Conservation (phyloP, 2,888 invertebrate genomes). For the Vanessa cardui region DNA sequence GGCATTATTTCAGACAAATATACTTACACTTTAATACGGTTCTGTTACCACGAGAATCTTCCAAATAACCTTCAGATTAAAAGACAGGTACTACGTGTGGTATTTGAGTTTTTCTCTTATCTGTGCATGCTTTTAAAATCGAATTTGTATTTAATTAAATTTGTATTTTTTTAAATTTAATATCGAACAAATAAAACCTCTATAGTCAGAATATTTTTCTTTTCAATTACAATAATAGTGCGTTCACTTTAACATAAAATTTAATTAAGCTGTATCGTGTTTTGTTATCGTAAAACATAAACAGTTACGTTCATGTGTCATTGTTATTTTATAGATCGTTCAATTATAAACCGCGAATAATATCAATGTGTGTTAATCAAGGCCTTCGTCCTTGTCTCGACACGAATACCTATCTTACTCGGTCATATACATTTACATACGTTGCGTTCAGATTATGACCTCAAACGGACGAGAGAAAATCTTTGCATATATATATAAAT, state of each 20-base stretch:
- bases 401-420: constrained; percentile 53
- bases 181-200: too few relatives aligned
- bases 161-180: too few relatives aligned
- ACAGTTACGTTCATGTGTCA: neutral
- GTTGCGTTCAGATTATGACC: constrained; percentile 50
- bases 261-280: neutral
- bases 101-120: too few relatives aligned
- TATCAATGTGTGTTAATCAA: constrained; percentile 36
- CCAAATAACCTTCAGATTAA: too few relatives aligned
- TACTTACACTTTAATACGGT: too few relatives aligned
- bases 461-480: constrained; percentile 57
- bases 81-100: too few relatives aligned
- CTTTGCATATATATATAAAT: constrained; percentile 20
- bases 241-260: neutral
- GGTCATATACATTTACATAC: constrained; percentile 53
- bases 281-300: neutral
- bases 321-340: neutral
- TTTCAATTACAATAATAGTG: too few relatives aligned
- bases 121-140: too few relatives aligned
- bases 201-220: too few relatives aligned
- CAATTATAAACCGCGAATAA: constrained; percentile 20
- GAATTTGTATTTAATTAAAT: too few relatives aligned
- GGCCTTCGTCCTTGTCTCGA: constrained; percentile 51
- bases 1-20: too few relatives aligned
- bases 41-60: too few relatives aligned